phyloP scores from a whole-genome alignment of 2,888 invertebrate genomes.

The Agriopis marginaria region DNA sequence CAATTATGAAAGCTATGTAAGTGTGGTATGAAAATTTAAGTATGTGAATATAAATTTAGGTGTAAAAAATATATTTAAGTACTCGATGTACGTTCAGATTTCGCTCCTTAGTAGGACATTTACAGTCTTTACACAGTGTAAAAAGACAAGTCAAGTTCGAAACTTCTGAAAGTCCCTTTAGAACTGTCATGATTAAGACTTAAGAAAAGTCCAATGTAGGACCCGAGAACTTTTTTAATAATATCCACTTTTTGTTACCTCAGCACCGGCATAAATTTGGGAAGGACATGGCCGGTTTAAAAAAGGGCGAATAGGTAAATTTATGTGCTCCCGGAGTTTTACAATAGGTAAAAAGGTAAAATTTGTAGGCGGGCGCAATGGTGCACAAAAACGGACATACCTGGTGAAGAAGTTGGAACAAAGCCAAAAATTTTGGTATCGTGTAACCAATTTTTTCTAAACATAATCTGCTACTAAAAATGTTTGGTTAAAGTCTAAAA shows the following conservation, averaged over 20 bases:
- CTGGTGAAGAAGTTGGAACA: slow-evolving; percentile 2
- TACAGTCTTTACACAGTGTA: background rate
- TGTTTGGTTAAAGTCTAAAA: no score
- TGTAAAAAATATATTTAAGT: no score
- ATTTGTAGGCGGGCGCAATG: slow-evolving; percentile 25
- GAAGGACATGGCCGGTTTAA: slow-evolving; percentile 63
- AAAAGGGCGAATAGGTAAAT: slow-evolving; percentile 68
- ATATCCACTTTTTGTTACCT: slow-evolving; percentile 65
- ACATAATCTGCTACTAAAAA: no score
- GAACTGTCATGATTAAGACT: slow-evolving; percentile 32
- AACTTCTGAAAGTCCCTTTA: slow-evolving; percentile 27
- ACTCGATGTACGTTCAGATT: no score
- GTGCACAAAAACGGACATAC: slow-evolving; percentile 15
- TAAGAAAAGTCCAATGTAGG: slow-evolving; percentile 42
- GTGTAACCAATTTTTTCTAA: no score
- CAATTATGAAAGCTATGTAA: no score
- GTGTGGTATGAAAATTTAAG: no score
- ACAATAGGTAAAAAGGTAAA: slow-evolving; percentile 38
- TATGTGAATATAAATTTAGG: no score
- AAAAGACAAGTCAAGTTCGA: slow-evolving; percentile 1
- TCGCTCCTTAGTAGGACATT: background rate
- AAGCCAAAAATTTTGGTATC: slow-evolving; percentile 1
- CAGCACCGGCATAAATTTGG: slow-evolving; percentile 69
- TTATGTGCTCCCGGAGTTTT: slow-evolving; percentile 52
- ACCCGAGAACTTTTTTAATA: slow-evolving; percentile 77